Base-by-base conservation (phyloP, 2,797 vertebrate genomes). In the Pseudochirops corinnae region DNA sequence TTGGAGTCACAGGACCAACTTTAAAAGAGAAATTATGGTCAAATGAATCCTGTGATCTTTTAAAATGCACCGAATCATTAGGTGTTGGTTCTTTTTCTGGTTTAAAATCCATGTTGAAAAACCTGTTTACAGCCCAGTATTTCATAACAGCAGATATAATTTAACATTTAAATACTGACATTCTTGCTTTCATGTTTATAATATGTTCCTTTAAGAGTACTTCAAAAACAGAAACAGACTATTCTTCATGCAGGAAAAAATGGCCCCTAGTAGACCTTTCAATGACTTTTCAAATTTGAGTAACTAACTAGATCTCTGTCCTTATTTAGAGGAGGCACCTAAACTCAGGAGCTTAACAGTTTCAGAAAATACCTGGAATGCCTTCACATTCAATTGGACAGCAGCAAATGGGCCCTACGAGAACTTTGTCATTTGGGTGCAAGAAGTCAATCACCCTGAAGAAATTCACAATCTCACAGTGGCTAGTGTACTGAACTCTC, bases 381-480 rank as follows among this genome's bases (percentile, higher is more conserved):
- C 99, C 97, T 99, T 99, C 98, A 99, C 98, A 98, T 98, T 99
- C 96, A 99, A 99, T 97, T 99, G 99, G 99, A 99, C 95, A 92
- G 7, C 46, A 98, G 94, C 95, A 0, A 98, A 98, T 0, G 98
- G 98, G 93, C 97, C 98, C 56, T 99, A 98, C 99, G 99, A 99
- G 97, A 98, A 93, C 98, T 99, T 99, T 99, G 96, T 99, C 97
- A 95, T 99, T 97, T 99, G 99, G 98, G 98, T 99, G 97, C 98
- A 98, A 98, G 99, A 99, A 97, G 4, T 98, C 56, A 98, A 99
- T 82, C 97, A 97, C 91, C 97, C 90, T 57, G 96, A 97, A 14
- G 98, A 99, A 94, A 97, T 95, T 94, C 96, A 97, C 95, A 99
- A 98, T 93, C 97, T 99, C 97, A 98, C 98, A 0, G 96, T 99